A percentile compares a stretch with the other conserved stretches of the same genome.
Evolutionary conservation across 1,140 invertebrate species (phyloP).

Genomic region (Nymphalis io): DNA sequence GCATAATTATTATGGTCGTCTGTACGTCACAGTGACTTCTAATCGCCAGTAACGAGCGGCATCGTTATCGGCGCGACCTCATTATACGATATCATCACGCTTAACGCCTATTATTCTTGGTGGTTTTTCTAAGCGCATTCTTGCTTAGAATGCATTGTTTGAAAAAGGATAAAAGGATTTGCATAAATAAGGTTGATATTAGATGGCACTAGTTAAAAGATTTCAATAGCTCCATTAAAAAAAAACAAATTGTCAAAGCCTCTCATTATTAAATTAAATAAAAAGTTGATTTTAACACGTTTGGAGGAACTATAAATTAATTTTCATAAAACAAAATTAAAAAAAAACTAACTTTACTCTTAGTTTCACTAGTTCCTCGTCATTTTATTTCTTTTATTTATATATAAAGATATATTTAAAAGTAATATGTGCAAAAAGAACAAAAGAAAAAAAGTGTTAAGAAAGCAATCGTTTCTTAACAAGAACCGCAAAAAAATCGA

Average conservation of each 20-base stretch:
- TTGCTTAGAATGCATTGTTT: slow-evolving; percentile 36
- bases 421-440: too few relatives aligned
- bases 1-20: neutral
- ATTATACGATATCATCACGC: slow-evolving; percentile 58
- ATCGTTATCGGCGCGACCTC: slow-evolving; percentile 61
- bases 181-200: slow-evolving; percentile 21
- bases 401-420: too few relatives aligned
- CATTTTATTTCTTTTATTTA: too few relatives aligned
- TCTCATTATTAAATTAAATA: too few relatives aligned
- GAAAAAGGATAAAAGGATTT: slow-evolving; percentile 32
- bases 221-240: neutral
- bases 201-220: neutral
- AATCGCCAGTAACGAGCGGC: slow-evolving; percentile 53
- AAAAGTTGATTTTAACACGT: too few relatives aligned
- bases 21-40: slow-evolving; percentile 32
- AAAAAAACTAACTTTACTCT: too few relatives aligned
- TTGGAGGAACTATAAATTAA: too few relatives aligned
- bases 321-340: too few relatives aligned
- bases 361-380: too few relatives aligned
- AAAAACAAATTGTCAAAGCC: neutral
- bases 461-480: neutral
- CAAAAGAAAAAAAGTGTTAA: neutral
- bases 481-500: neutral
- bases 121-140: slow-evolving; percentile 39
- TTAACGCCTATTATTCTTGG: slow-evolving; percentile 43